These are phyloP conservation scores for Notechis scutatus DNA, from an alignment of 2,113 vertebrate genomes.

Conservation along the genomic window DNA sequence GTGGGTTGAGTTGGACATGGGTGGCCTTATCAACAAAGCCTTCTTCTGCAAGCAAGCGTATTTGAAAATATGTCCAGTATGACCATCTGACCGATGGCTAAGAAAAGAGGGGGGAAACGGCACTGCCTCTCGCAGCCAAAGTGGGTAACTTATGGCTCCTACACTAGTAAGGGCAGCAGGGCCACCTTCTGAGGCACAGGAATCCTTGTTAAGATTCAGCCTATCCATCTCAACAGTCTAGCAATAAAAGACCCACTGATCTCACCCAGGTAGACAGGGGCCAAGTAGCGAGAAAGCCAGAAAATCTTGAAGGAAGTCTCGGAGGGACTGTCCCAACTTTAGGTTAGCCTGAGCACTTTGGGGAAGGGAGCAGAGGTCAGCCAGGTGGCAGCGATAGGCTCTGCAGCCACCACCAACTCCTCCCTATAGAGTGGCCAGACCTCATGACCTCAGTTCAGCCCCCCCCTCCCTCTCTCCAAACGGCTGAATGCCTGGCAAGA, in stretches of 20 bases:
- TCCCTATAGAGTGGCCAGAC: not conserved
- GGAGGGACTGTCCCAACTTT: not conserved
- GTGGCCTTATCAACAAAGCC: constrained; percentile 70
- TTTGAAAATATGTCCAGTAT: constrained; percentile 65
- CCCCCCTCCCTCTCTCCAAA: not conserved
- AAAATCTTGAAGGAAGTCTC: not conserved
- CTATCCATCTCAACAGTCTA: not conserved
- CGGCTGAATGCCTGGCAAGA: not conserved
- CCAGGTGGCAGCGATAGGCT: not conserved
- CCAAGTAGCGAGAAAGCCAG: no score
- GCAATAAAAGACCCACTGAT: not conserved
- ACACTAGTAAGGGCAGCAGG: not conserved
- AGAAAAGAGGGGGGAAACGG: not conserved
- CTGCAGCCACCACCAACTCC: not conserved
- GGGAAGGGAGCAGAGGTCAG: not conserved
- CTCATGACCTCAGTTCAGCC: not conserved
- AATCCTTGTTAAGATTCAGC: not conserved
- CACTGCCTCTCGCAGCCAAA: not conserved
- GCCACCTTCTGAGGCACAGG: not conserved
- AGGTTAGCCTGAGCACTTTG: not conserved
- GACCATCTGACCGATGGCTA: constrained; percentile 40
- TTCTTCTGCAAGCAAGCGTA: constrained; percentile 46
- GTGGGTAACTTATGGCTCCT: not conserved
- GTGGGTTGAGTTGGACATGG: constrained; percentile 56
- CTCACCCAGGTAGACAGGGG: not conserved